phyloP scores from a whole-genome alignment of 2,113 vertebrate species.

The Aegypius monachus region DNA sequence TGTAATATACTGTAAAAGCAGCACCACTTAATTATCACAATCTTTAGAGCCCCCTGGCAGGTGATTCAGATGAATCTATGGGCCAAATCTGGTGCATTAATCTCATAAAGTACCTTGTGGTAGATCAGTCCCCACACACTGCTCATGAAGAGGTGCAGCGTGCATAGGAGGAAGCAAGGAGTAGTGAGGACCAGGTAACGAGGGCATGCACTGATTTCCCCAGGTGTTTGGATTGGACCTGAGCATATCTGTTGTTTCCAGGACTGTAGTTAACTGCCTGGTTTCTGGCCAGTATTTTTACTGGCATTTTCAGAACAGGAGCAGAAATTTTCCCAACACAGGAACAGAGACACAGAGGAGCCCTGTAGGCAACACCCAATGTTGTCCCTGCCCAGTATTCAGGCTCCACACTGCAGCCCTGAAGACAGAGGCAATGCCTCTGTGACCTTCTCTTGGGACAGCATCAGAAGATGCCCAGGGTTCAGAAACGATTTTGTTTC shows the following conservation, averaged over 20 bases:
- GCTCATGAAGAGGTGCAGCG: neutral
- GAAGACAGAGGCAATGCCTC: neutral
- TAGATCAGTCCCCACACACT: neutral
- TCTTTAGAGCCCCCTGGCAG: neutral
- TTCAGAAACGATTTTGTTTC: neutral
- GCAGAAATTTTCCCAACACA: neutral
- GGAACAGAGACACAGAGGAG: neutral
- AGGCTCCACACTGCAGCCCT: neutral
- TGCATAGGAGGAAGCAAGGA: fast-evolving
- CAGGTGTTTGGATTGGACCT: neutral
- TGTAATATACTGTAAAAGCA: constrained; percentile 36
- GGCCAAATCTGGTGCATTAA: neutral
- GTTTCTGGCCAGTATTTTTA: neutral
- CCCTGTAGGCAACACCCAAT: neutral
- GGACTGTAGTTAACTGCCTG: neutral
- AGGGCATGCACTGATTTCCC: neutral
- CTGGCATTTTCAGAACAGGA: neutral
- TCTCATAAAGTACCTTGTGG: neutral
- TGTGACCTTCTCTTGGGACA: neutral
- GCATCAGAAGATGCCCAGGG: neutral
- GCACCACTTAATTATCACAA: constrained; percentile 6
- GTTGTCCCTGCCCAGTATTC: neutral
- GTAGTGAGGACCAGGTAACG: neutral
- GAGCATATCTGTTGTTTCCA: neutral
- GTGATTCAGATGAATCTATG: neutral